Conservation (phyloP, 1,140 invertebrate species). For the Globodera ellingtonae region DNA sequence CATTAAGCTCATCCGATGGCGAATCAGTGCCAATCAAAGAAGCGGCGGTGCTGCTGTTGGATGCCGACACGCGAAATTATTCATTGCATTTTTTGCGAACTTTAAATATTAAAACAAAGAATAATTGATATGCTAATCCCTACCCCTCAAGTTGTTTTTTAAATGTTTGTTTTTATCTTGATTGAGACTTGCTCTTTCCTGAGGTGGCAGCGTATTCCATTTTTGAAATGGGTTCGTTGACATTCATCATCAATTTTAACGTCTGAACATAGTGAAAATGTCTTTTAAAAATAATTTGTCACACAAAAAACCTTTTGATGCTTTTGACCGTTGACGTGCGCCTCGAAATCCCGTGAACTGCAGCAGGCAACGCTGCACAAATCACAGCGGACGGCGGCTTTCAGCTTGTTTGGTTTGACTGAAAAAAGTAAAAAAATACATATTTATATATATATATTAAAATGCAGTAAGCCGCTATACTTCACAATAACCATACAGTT, state of each 20-base stretch:
- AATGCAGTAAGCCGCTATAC: too few relatives aligned
- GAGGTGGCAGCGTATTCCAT: background rate
- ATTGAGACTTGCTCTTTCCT: background rate
- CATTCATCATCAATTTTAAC: conserved; percentile 12
- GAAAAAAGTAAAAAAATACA: background rate
- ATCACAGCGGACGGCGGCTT: conserved; percentile 11
- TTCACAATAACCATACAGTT: too few relatives aligned
- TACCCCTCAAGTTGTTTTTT: background rate
- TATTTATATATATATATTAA: background rate
- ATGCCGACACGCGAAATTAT: background rate
- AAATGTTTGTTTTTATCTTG: conserved; percentile 5
- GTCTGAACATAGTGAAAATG: conserved; percentile 1
- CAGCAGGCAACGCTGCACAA: conserved; percentile 11
- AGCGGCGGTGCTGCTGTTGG: background rate
- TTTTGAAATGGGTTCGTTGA: background rate
- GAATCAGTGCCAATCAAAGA: background rate
- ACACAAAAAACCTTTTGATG: conserved; percentile 22
- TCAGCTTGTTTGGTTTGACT: background rate
- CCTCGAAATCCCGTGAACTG: background rate
- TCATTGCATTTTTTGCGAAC: background rate
- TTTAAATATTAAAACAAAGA: background rate
- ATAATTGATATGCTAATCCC: too few relatives aligned
- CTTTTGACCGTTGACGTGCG: conserved; percentile 17
- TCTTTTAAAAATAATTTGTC: background rate
- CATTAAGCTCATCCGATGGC: background rate